Conservation (phyloP, 1,140 invertebrate species). For the Lepidurus couesii region DNA sequence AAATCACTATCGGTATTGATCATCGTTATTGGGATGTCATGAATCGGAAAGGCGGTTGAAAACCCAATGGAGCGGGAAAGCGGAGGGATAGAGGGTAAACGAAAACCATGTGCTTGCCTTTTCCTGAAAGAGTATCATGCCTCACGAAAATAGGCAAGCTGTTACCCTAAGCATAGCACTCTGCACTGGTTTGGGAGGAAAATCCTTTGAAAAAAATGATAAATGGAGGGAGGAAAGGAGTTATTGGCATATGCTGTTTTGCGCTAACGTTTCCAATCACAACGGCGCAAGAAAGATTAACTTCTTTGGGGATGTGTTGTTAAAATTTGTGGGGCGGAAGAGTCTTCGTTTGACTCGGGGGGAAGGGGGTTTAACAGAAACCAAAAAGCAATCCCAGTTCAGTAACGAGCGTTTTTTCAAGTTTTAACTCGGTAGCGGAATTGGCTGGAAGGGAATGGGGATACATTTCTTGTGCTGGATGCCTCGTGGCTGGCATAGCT, state of each 20-base stretch:
- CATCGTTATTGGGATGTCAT: not conserved
- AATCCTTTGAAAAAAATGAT: not conserved
- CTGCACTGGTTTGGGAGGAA: not conserved
- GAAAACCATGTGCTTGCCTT: not conserved
- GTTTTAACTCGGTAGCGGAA: not conserved
- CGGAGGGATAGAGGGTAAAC: not conserved
- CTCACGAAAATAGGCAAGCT: not conserved
- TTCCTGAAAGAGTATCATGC: not conserved
- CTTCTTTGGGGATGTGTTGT: not conserved
- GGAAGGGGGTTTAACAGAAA: not conserved
- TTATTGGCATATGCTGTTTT: not conserved
- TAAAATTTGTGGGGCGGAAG: not conserved
- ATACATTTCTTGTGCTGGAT: not conserved
- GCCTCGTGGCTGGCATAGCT: not conserved
- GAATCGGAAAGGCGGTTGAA: not conserved
- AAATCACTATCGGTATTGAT: slow-evolving; percentile 17
- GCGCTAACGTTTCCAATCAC: not conserved
- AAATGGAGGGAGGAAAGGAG: not conserved
- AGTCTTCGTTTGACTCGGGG: not conserved
- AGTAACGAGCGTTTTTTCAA: not conserved
- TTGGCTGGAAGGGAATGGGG: not conserved
- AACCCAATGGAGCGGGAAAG: not conserved
- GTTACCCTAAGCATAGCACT: not conserved
- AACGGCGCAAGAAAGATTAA: not conserved
- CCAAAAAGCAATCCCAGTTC: not conserved